Base-by-base conservation (phyloP, 1,140 invertebrate genomes). In the Mesaphorura yosii region DNA sequence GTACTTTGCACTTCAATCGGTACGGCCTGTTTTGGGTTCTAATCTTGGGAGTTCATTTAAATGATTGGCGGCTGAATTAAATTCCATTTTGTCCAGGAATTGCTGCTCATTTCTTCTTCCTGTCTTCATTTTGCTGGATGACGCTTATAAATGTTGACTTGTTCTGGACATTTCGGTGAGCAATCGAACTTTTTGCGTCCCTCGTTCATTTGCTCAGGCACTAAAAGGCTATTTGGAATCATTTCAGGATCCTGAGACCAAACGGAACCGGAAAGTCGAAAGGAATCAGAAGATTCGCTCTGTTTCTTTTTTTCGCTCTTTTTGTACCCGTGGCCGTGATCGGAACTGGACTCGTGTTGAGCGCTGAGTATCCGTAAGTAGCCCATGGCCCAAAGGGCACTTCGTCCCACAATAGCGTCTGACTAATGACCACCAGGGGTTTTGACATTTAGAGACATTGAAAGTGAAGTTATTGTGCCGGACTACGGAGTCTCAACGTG, bases 81-180 rank as follows among this genome's bases (percentile, higher is more conserved):
- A 20, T 25, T 20, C 12, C 5, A 46, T 25, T 46, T 46, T 46
- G 28, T 34, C 19, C 28, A 39, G 34, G 12, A 10, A 15, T 55
- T 42, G 7, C 45, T 2, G 40, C 48, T 12, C 42, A 48, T 44
- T 53, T 53, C 27, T 47, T 53, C 26, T 47, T 53, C 15, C 42
- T 53, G 7, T 4, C 46, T 3, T 48, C 46, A 2, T 54, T 54
- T 25, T 54, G 25, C 23, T 54, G 53, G 53, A 23, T 54, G 17
- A 19, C 47, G 12, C 20, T 53, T 23, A 42, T 56, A 6, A 56
- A 56, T 41, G 44, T 50, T 27, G 54, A 56, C 20, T 25, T 56
- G 2, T 56, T 48, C 27, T 51, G 40, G 38, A 56, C 54, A 31
- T 56, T 56, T 42, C 47, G 48, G 54, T 56, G 29, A 29, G 2